A percentile compares a stretch with the other conserved stretches of the same genome.
Conservation (phyloP, 2,797 vertebrate genomes). For the Babyrousa celebensis region DNA sequence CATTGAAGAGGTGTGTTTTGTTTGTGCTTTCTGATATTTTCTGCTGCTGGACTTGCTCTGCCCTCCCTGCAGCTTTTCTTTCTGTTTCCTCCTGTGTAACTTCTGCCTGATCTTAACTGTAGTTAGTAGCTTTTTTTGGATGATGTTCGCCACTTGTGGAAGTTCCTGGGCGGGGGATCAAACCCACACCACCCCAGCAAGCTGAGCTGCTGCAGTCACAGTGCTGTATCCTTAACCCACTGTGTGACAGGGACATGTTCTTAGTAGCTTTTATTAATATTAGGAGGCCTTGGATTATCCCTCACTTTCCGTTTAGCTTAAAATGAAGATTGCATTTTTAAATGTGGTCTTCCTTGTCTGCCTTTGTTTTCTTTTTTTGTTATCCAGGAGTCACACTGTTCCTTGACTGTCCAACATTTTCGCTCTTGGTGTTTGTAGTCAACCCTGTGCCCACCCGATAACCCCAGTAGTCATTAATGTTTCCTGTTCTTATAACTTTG, state of each 20-base stretch:
- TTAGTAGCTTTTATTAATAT: background rate
- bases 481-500: background rate
- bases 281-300: background rate
- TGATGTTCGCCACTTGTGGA: too few relatives aligned
- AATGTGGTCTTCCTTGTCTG: constrained; percentile 31
- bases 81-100: background rate
- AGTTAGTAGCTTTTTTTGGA: background rate
- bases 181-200: too few relatives aligned
- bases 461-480: background rate
- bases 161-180: too few relatives aligned
- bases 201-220: too few relatives aligned
- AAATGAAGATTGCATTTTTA: constrained; percentile 33
- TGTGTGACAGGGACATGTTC: background rate
- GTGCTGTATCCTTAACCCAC: too few relatives aligned
- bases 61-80: background rate
- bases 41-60: background rate
- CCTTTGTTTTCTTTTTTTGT: background rate
- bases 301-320: background rate
- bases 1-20: background rate
- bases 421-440: background rate
- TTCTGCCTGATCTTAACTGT: background rate
- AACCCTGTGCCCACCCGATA: background rate
- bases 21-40: background rate
- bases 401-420: background rate
- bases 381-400: background rate